These are phyloP conservation scores for Netelia melanura DNA, from an alignment of 2,888 invertebrate genomes.

Conservation along the genomic window DNA sequence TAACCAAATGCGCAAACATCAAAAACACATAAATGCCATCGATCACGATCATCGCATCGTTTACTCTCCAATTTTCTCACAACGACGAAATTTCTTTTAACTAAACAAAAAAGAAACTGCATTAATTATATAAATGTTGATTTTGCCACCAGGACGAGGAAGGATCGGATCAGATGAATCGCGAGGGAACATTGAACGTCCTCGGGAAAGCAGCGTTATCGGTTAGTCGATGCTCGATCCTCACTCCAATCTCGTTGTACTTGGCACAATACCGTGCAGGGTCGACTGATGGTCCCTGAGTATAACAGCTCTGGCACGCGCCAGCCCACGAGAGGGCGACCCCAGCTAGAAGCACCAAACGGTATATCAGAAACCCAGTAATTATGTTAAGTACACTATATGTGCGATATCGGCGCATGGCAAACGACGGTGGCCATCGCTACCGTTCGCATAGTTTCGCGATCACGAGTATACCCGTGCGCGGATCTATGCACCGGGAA, in stretches of 20 bases:
- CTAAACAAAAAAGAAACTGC: too few relatives aligned
- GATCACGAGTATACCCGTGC: too few relatives aligned
- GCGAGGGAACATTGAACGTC: not conserved
- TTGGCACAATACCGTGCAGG: not conserved
- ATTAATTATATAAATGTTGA: too few relatives aligned
- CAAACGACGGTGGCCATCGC: slow-evolving; percentile 72
- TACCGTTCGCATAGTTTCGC: slow-evolving; percentile 50
- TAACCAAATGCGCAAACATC: too few relatives aligned
- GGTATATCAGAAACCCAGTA: slow-evolving; percentile 70
- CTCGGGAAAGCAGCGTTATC: not conserved
- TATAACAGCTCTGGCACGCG: slow-evolving; percentile 46
- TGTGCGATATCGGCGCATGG: slow-evolving; percentile 68
- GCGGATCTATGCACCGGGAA: too few relatives aligned
- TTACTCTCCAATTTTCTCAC: too few relatives aligned
- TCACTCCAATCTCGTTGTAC: not conserved
- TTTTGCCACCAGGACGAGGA: too few relatives aligned
- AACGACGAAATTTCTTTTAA: too few relatives aligned
- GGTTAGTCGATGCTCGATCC: not conserved
- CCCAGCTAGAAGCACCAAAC: slow-evolving; percentile 43
- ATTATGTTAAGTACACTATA: slow-evolving; percentile 81
- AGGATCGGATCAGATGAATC: too few relatives aligned
- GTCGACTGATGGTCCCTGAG: not conserved
- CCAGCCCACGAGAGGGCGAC: slow-evolving; percentile 8
- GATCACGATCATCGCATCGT: too few relatives aligned
- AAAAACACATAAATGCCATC: too few relatives aligned